Percentiles rank a stretch among this genome's conserved stretches.
These are phyloP conservation scores for Ardeotis arabs DNA, from an alignment of 2,113 vertebrate species.

Conservation along the genomic window DNA sequence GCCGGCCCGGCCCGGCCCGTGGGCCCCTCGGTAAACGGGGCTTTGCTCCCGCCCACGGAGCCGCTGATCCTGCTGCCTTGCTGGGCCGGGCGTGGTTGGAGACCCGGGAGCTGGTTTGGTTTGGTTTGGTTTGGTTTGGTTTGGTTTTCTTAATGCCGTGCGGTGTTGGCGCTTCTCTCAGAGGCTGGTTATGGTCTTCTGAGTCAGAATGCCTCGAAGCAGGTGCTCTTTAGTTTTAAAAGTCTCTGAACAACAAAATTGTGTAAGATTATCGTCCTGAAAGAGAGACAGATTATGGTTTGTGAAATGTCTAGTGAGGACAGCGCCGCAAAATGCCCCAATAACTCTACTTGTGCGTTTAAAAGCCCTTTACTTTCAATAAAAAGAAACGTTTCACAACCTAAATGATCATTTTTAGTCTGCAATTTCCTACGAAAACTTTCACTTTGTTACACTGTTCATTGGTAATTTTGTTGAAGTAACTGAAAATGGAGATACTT, in stretches of 20 bases:
- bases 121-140: not conserved
- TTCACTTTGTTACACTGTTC: constrained; percentile 51
- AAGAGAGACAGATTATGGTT: constrained; percentile 20
- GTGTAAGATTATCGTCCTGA: constrained; percentile 6
- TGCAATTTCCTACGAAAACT: constrained; percentile 64
- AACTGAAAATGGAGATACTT: constrained; percentile 72
- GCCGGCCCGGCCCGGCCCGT: too few species aligned
- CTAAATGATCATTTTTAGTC: constrained; percentile 48
- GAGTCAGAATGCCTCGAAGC: not conserved
- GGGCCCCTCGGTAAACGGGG: fast-evolving
- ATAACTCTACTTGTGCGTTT: not conserved
- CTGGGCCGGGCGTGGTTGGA: not conserved
- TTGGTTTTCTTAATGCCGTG: not conserved
- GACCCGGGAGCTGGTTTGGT: not conserved
- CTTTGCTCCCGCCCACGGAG: not conserved
- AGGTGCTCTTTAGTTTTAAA: not conserved
- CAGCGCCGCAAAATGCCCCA: not conserved
- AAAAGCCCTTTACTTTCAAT: constrained; percentile 42
- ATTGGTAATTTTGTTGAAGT: constrained; percentile 69
- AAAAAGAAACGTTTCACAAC: constrained; percentile 53
- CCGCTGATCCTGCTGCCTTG: too few species aligned
- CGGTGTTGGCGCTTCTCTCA: not conserved
- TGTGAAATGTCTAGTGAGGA: constrained; percentile 3
- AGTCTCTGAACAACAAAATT: not conserved
- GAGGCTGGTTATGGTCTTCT: not conserved